phyloP scores from a whole-genome alignment of 2,113 vertebrate species.

The Camelus bactrianus region DNA sequence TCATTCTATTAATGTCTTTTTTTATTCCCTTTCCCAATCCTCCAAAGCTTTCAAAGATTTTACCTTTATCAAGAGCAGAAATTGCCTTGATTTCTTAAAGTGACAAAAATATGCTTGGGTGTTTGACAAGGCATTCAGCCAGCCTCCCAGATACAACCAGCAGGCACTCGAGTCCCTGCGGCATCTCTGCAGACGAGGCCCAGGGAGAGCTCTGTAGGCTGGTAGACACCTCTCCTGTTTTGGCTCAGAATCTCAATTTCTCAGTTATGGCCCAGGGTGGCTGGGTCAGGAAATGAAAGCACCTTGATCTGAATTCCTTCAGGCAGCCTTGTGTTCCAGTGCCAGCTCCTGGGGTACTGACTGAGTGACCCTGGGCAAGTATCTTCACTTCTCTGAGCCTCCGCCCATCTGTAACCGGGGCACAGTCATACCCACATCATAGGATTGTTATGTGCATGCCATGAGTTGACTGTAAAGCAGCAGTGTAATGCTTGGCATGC shows the following conservation, averaged over 20 bases:
- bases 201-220: not conserved
- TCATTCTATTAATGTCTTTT: conserved; percentile 82
- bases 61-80: conserved; percentile 75
- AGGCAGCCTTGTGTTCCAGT: not conserved
- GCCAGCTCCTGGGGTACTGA: not conserved
- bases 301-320: not conserved
- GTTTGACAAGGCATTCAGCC: not conserved
- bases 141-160: not conserved
- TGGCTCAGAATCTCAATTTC: not conserved
- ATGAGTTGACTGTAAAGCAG: not conserved
- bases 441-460: not conserved
- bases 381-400: not conserved
- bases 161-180: not conserved
- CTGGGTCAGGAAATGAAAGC: not conserved
- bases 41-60: conserved; percentile 77
- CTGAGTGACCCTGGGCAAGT: not conserved
- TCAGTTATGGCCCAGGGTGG: not conserved
- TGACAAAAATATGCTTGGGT: conserved; percentile 57
- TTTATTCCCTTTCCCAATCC: conserved; percentile 76
- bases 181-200: not conserved
- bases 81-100: conserved; percentile 80
- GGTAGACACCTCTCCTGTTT: not conserved
- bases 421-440: not conserved
- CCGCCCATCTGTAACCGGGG: not conserved
- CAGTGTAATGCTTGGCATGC: not conserved